These are phyloP conservation scores for Lasiurus borealis DNA, from an alignment of 2,113 vertebrate species.

Conservation along the genomic window DNA sequence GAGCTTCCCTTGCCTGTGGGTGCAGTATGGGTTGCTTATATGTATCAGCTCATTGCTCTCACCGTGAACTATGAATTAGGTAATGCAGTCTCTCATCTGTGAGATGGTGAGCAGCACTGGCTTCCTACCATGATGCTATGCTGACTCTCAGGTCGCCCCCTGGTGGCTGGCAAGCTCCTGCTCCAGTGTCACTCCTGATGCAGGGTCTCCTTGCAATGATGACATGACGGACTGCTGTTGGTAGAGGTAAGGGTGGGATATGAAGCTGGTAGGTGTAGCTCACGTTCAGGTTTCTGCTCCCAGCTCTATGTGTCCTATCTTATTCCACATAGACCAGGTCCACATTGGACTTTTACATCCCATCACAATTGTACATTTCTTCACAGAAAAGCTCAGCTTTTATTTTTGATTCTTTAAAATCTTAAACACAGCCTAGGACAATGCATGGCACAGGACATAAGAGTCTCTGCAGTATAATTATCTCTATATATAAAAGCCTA, in stretches of 20 bases:
- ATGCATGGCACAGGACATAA: accelerated
- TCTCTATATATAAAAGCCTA: no score
- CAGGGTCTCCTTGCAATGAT: background rate
- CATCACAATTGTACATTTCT: background rate
- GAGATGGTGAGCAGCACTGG: background rate
- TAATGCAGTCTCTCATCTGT: background rate
- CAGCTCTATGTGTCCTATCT: background rate
- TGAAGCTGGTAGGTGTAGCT: background rate
- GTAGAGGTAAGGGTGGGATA: background rate
- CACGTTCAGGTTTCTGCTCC: background rate
- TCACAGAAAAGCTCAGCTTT: background rate
- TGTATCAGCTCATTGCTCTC: background rate
- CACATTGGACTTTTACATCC: background rate
- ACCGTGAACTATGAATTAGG: no score
- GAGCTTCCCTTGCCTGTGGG: background rate
- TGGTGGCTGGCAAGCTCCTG: background rate
- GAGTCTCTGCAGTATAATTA: background rate
- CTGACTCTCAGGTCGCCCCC: background rate
- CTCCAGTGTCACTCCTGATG: background rate
- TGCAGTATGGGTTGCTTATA: background rate
- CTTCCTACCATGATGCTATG: accelerated
- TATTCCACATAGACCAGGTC: background rate
- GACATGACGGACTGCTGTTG: background rate
- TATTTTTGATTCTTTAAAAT: background rate
- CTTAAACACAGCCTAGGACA: background rate